phyloP scores from a whole-genome alignment of 1,140 invertebrate species.

The Papilio machaon region DNA sequence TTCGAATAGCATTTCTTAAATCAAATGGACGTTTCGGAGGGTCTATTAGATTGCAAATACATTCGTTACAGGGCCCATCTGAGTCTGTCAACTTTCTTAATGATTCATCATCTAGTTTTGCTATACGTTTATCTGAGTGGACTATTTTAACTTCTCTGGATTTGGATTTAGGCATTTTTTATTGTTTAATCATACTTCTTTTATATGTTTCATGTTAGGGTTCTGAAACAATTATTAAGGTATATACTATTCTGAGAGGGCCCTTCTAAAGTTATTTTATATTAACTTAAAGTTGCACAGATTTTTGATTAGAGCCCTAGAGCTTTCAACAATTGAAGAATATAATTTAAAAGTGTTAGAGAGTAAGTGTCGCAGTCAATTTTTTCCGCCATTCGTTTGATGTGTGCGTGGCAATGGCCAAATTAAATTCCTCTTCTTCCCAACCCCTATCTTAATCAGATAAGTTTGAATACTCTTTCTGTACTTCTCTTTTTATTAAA shows the following conservation, averaged over 20 bases:
- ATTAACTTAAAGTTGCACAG: no score
- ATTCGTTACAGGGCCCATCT: conserved; percentile 19
- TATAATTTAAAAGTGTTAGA: no score
- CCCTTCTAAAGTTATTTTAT: no score
- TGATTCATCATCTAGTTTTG: conserved; percentile 6
- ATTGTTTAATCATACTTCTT: not conserved
- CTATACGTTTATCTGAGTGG: not conserved
- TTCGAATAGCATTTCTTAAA: not conserved
- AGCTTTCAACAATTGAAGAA: no score
- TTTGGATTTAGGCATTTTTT: not conserved
- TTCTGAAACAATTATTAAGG: not conserved
- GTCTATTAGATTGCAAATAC: conserved; percentile 26
- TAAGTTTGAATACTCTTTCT: no score
- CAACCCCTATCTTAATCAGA: no score
- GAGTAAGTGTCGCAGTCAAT: no score
- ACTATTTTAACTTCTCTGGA: not conserved
- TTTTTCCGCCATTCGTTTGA: no score
- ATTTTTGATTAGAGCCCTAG: no score
- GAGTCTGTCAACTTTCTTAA: not conserved
- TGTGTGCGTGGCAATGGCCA: no score
- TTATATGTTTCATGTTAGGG: not conserved
- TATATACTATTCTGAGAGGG: not conserved
- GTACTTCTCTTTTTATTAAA: no score
- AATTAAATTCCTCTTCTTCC: no score
- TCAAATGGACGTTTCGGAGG: not conserved